Conservation (phyloP, 2,797 vertebrate genomes). For the Spea hammondii region DNA sequence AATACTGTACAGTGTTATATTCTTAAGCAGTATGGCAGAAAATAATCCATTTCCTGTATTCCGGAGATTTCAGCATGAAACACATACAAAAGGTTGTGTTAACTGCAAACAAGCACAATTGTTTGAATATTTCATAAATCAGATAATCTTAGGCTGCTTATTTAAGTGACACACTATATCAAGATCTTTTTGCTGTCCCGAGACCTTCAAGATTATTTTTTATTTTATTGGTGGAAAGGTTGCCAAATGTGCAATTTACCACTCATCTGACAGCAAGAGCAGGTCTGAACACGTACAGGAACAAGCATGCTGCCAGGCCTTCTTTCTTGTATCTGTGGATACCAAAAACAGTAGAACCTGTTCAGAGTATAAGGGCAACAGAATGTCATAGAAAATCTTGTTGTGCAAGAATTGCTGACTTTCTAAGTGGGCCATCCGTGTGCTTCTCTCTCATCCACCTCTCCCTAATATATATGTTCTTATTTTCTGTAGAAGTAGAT, state of each 20-base stretch:
- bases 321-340: slow-evolving; percentile 92
- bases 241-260: slow-evolving; percentile 78
- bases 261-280: slow-evolving; percentile 81
- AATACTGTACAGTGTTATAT: background rate
- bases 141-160: slow-evolving; percentile 49
- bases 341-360: slow-evolving; percentile 97
- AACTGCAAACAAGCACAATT: slow-evolving; percentile 18
- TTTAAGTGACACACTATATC: slow-evolving; percentile 66
- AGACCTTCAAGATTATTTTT: slow-evolving; percentile 69
- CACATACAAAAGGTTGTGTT: slow-evolving; percentile 23
- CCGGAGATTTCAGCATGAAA: background rate
- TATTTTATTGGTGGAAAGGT: slow-evolving; percentile 73
- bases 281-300: slow-evolving; percentile 89
- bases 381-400: slow-evolving; percentile 73
- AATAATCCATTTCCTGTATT: slow-evolving; percentile 3
- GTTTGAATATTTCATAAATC: slow-evolving; percentile 46
- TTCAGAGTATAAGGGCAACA: slow-evolving; percentile 74
- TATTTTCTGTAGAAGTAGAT: slow-evolving; percentile 55
- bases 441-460: slow-evolving; percentile 40
- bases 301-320: slow-evolving; percentile 79
- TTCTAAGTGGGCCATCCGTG: slow-evolving; percentile 65
- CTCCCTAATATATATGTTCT: slow-evolving; percentile 55
- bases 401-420: slow-evolving; percentile 88
- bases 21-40: background rate
- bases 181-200: slow-evolving; percentile 67